Evolutionary conservation across 2,113 vertebrate species (phyloP), one percentile per base, ranked within the genome.

Genomic region (Ailurus styani): DNA sequence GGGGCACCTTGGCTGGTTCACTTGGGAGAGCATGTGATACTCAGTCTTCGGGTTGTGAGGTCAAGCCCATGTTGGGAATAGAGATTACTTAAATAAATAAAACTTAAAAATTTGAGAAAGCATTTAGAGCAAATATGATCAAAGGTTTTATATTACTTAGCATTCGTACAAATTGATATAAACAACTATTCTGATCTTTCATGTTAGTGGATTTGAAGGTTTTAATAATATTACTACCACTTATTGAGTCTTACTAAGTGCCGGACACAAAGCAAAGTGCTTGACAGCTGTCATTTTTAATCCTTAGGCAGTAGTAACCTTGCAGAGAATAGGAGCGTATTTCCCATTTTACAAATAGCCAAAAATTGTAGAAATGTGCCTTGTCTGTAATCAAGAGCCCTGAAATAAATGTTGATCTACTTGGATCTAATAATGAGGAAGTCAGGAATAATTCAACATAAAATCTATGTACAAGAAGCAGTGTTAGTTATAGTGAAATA

Each of bases 261-360:
- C 10, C 31, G 75, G 21, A 23, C 21, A 37, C 47, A 94, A 84
- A 78, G n/a, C 8, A 81, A 75, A 68, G 52, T 88, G 37, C 79
- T 72, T 93, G 64, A 70, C 31, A 82, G 60, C 25, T 91, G 27
- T 94, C 57, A 95, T 95, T 96, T 95, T 82, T 91, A 96, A 91
- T 86, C 57, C 25, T 91, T 85, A 60, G 86, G 81, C 20, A 77
- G 8, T 83, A 77, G 6, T 83, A 95, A 92, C 12, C 31, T 89
- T 93, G 40, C 18, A 86, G 64, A 34, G 18, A 68, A 75, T 84
- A 78, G 45, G 77, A 85, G 8, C 34, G 85, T 70, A 89, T 93
- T 31, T 93, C n/a, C 50, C 64, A 89, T 85, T 86, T 86, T 70
- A 68, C 45, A 94, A 94, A 55, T 89, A 90, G 45, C 6, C 89